Percentiles rank a stretch among this genome's conserved stretches.
phyloP scores from a whole-genome alignment of 64 coral and sea anemone genomes.

The Montipora efflorescens region DNA sequence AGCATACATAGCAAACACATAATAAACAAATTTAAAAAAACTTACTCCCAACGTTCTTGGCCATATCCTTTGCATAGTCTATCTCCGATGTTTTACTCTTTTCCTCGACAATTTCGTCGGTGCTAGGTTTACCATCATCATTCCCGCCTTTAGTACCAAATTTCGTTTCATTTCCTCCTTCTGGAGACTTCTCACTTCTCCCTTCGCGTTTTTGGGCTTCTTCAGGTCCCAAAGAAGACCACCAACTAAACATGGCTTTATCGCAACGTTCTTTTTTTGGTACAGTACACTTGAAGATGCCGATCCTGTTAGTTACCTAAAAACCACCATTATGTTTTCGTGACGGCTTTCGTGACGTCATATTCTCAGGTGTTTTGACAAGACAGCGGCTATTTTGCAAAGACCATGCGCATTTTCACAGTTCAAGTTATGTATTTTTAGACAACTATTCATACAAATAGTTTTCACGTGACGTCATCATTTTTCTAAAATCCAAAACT shows the following conservation, averaged over 20 bases:
- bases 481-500: too few species aligned
- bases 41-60: conserved; percentile 99
- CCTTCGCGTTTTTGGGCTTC: background rate
- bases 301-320: too few species aligned
- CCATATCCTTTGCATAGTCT: conserved; percentile 95
- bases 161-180: background rate
- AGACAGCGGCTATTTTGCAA: background rate
- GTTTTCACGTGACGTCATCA: too few species aligned
- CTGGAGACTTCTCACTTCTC: background rate
- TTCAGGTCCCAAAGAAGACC: conserved; percentile 37
- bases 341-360: conserved; percentile 51
- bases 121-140: background rate
- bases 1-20: background rate
- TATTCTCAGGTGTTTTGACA: background rate
- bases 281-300: background rate
- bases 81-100: conserved; percentile 52
- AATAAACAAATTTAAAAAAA: background rate
- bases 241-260: conserved; percentile 36
- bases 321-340: background rate
- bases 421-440: too few species aligned
- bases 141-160: background rate
- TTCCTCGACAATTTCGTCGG: background rate
- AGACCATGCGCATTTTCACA: too few species aligned
- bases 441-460: too few species aligned
- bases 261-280: background rate